A percentile compares a stretch with the other conserved stretches of the same genome.
phyloP scores from a whole-genome alignment of 1,140 invertebrate species.

The Macrocentrus cingulum region DNA sequence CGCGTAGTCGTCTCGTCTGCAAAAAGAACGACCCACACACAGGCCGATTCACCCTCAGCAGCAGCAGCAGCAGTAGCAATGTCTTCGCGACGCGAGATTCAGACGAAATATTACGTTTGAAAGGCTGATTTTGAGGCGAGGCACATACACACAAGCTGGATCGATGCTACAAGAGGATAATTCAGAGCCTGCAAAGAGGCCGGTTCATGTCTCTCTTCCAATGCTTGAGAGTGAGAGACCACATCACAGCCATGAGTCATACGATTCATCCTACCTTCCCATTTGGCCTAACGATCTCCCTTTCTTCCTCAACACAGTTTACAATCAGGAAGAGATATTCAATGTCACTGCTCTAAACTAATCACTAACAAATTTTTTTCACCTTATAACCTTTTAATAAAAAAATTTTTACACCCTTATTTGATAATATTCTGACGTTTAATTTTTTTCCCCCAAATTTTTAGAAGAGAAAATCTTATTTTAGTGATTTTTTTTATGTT shows the following conservation, averaged over 20 bases:
- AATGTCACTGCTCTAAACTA: too few relatives aligned
- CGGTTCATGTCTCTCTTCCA: conserved; percentile 36
- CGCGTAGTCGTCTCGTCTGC: conserved; percentile 24
- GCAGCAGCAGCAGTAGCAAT: neutral
- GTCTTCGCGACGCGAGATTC: conserved; percentile 3
- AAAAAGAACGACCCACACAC: conserved; percentile 12
- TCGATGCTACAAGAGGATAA: conserved; percentile 36
- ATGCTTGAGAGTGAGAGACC: too few relatives aligned
- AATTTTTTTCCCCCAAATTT: too few relatives aligned
- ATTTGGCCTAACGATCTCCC: too few relatives aligned
- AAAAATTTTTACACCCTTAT: too few relatives aligned
- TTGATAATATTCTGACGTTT: too few relatives aligned
- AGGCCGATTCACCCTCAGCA: neutral
- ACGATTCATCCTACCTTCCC: conserved; percentile 7
- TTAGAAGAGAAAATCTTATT: too few relatives aligned
- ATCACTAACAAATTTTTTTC: too few relatives aligned
- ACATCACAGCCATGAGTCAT: conserved; percentile 27
- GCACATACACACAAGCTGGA: conserved; percentile 13
- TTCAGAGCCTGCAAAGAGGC: conserved; percentile 36
- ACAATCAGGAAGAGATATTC: too few relatives aligned
- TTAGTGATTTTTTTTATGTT: too few relatives aligned
- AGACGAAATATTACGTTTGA: conserved; percentile 3
- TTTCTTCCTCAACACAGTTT: too few relatives aligned
- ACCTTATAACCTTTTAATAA: too few relatives aligned
- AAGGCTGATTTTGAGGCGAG: conserved; percentile 13